A percentile compares a stretch with the other conserved stretches of the same genome.
These are phyloP conservation scores for Clarias macrocephalus DNA, from an alignment of 2,113 vertebrate genomes.

Conservation along the genomic window DNA sequence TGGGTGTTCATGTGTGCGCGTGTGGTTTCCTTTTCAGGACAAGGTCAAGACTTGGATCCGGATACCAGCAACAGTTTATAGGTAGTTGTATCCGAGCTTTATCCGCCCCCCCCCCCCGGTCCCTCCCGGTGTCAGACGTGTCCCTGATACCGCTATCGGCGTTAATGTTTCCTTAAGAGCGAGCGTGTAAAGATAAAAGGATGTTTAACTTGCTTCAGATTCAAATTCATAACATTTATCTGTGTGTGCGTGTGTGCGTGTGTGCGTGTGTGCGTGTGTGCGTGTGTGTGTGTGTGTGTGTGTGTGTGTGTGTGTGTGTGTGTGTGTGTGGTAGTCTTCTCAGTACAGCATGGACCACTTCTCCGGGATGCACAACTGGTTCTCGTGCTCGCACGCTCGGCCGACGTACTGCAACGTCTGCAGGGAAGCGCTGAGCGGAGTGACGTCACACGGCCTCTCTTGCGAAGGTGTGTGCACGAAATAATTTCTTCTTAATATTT, in stretches of 20 bases:
- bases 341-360: slow-evolving; percentile 99
- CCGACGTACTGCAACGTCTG: slow-evolving; percentile 97
- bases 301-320: slow-evolving; percentile 14
- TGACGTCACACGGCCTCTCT: slow-evolving; percentile 92
- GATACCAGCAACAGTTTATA: not conserved
- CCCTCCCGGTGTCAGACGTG: no score
- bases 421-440: slow-evolving; percentile 88
- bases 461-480: slow-evolving; percentile 81
- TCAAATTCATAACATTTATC: not conserved
- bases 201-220: not conserved
- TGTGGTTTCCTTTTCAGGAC: not conserved
- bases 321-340: slow-evolving; percentile 77
- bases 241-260: not conserved
- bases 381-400: slow-evolving; percentile 92
- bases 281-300: slow-evolving; percentile 4
- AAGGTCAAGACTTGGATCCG: not conserved
- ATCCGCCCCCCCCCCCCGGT: no score
- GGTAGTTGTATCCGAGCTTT: not conserved
- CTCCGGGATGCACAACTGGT: slow-evolving; percentile 99
- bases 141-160: no score
- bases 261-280: slow-evolving; percentile 3
- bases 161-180: no score
- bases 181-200: no score
- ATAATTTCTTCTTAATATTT: no score
- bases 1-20: slow-evolving; percentile 56